Conservation (phyloP, 2,113 vertebrate species). For the Oxyura jamaicensis region DNA sequence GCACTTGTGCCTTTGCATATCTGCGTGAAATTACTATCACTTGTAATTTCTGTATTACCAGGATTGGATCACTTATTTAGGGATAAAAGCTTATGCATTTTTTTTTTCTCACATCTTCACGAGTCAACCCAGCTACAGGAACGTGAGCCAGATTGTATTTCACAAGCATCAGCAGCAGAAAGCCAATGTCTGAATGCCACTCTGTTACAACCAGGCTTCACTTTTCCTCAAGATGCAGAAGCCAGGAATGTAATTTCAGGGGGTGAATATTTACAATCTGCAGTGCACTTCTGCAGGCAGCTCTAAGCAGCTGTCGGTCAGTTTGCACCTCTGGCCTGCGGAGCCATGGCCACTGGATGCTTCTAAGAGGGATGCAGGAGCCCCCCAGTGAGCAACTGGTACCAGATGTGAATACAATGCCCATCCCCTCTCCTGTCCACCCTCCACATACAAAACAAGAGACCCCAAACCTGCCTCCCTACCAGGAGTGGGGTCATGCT, state of each 20-base stretch:
- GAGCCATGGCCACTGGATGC: background rate
- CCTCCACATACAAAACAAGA: background rate
- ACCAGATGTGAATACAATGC: accelerated
- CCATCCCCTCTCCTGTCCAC: background rate
- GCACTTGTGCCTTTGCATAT: background rate
- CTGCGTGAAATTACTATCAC: background rate
- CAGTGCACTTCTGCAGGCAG: background rate
- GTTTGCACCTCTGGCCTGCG: accelerated
- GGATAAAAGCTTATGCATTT: background rate
- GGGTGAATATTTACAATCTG: background rate
- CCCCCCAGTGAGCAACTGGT: background rate
- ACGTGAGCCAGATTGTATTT: background rate
- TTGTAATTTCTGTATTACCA: background rate
- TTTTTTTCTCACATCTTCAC: background rate
- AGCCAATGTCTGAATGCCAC: accelerated
- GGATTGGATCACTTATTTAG: background rate
- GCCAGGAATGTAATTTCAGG: background rate
- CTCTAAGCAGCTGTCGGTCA: background rate
- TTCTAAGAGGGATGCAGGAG: background rate
- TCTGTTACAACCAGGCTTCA: background rate
- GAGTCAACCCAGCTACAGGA: background rate
- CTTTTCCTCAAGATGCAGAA: background rate
- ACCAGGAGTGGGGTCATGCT: background rate
- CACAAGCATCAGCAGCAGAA: background rate
- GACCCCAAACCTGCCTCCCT: accelerated